Conservation (phyloP, 2,888 invertebrate genomes). For the Philopedon plagiatum region DNA sequence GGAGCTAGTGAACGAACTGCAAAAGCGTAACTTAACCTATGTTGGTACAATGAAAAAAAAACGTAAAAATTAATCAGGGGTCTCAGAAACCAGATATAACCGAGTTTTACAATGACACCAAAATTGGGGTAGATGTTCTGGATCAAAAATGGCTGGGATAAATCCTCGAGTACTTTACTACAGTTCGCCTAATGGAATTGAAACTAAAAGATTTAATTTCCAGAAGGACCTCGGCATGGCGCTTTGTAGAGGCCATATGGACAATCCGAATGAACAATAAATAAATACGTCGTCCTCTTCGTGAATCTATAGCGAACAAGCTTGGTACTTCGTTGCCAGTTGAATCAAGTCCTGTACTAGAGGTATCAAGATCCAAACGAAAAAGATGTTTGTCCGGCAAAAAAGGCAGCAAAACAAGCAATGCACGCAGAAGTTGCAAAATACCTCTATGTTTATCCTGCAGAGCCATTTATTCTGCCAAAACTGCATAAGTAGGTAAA, state of each 20-base stretch:
- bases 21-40: not conserved
- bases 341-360: not conserved
- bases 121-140: not conserved
- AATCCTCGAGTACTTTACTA: not conserved
- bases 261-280: not conserved
- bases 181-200: not conserved
- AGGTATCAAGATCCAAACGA: not conserved
- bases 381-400: not conserved
- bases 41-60: not conserved
- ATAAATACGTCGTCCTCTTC: not conserved
- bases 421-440: not conserved
- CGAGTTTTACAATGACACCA: not conserved
- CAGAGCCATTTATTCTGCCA: not conserved
- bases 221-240: not conserved
- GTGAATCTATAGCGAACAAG: not conserved
- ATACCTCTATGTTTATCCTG: too few species aligned
- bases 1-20: not conserved
- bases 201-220: not conserved
- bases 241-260: not conserved
- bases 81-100: not conserved
- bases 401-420: not conserved
- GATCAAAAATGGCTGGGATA: not conserved
- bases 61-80: not conserved
- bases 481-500: too few species aligned
- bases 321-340: not conserved